phyloP scores from a whole-genome alignment of 2,113 vertebrate genomes.

The Thymallus thymallus region DNA sequence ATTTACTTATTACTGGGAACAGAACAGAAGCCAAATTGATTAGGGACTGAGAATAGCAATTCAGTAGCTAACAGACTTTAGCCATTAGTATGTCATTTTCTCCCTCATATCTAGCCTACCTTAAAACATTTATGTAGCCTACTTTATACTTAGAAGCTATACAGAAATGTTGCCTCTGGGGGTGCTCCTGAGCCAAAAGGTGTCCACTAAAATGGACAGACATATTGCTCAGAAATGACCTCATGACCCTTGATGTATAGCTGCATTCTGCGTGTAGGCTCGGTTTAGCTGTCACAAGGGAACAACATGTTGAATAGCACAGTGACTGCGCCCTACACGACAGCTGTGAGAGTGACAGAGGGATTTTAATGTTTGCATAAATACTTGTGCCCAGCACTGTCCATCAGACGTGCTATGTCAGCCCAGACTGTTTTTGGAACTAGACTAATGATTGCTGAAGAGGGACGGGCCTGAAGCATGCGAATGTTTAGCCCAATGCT shows the following conservation, averaged over 20 bases:
- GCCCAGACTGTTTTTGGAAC: conserved; percentile 8
- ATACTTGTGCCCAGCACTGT: neutral
- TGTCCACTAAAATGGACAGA: too few species aligned
- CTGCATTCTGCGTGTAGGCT: too few species aligned
- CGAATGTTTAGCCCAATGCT: conserved; percentile 30
- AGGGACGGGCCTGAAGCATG: conserved; percentile 15
- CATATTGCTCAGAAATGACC: too few species aligned
- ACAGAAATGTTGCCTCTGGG: too few species aligned
- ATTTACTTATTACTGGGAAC: neutral
- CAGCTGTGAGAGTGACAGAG: neutral
- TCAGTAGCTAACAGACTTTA: neutral
- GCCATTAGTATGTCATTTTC: neutral
- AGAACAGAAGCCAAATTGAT: neutral
- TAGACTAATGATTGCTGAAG: conserved; percentile 17
- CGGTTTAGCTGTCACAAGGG: too few species aligned
- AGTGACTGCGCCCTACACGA: neutral
- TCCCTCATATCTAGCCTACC: neutral
- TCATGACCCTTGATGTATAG: too few species aligned
- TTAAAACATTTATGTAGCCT: too few species aligned
- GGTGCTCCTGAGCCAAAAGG: too few species aligned
- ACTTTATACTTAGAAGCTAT: too few species aligned
- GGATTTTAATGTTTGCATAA: neutral
- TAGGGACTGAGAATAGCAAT: neutral
- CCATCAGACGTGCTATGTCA: neutral
- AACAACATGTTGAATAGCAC: neutral